Evolutionary conservation across 2,113 vertebrate species (phyloP), one percentile per base, ranked within the genome.

Genomic region (Bungarus multicinctus): DNA sequence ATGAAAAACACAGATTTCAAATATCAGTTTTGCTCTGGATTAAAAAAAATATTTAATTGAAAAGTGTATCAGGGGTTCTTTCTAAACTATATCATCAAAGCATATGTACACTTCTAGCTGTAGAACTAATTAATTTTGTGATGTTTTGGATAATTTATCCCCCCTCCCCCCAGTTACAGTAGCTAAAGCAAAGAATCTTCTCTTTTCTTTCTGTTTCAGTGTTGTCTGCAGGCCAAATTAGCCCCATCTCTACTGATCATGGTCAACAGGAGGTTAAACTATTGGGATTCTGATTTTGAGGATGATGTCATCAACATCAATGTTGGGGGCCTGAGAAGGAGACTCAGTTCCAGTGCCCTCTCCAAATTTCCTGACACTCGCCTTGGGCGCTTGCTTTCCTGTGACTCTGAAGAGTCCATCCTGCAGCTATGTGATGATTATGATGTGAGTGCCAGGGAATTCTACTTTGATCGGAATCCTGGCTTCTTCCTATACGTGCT

Each of bases 391-490:
- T 98, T 99, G 96, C 98, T 99, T 86, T 97, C 98, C 0, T 99
- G 99, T 0, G 98, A 98, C 93, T 98, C 98, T 0, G 99, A 99
- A 96, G 99, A 99, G 95, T 99, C 98, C 87, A 99, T 99, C 89
- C 97, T 99, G 87, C 98, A 99, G 97, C 97, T 99, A 94, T 99
- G 99, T n/a, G 99, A 99, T 69, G 99, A 99, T 97, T 99, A 99
- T 1, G 99, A 99, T 0, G 98, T 98, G 58, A 98, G 98, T 0
- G 97, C 98, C 93, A 97, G 98, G 94, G 99, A 99, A 96, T 99
- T 99, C 97, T 99, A 99, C 95, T 99, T 99, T 0, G 99, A 99
- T 89, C 96, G 99, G 60, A 99, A 99, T 94, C 99, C 99, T 0
- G 97, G 98, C 0, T 98, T 99, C 91, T 99, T 99, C 93, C 98